Conservation (phyloP, 2,113 vertebrate genomes). For the Ceyx cyanopectus region DNA sequence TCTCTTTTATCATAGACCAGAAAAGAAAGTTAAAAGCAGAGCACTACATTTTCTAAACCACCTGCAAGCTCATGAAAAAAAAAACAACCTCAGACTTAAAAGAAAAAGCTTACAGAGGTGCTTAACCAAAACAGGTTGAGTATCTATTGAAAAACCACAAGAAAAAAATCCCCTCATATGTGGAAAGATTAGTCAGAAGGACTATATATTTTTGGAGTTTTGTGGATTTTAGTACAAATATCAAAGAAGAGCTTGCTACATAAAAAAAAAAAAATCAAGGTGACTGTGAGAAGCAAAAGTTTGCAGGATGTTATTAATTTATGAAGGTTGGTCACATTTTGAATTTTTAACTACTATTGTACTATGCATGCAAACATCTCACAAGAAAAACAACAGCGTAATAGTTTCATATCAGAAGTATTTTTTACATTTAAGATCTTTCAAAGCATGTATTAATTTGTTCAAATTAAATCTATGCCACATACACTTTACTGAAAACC, state of each 20-base stretch:
- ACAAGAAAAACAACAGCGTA: background rate
- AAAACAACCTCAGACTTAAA: constrained; percentile 32
- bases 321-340: background rate
- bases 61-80: constrained; percentile 55
- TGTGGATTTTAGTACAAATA: constrained; percentile 48
- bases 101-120: constrained; percentile 39
- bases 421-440: background rate
- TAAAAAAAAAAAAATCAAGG: background rate
- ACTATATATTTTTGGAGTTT: constrained; percentile 39
- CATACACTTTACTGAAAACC: background rate
- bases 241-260: constrained; percentile 37
- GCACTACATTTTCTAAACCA: constrained; percentile 60
- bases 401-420: background rate
- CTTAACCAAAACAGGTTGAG: constrained; percentile 51
- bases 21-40: constrained; percentile 67
- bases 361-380: background rate
- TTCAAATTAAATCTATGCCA: background rate
- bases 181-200: constrained; percentile 65
- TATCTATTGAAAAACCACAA: constrained; percentile 59
- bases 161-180: constrained; percentile 61
- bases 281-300: constrained; percentile 30
- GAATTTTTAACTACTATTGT: background rate
- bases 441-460: background rate
- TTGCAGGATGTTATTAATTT: constrained; percentile 45
- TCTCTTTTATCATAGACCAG: constrained; percentile 72